Conservation (phyloP, 2,888 invertebrate genomes). For the Mythimna impura region DNA sequence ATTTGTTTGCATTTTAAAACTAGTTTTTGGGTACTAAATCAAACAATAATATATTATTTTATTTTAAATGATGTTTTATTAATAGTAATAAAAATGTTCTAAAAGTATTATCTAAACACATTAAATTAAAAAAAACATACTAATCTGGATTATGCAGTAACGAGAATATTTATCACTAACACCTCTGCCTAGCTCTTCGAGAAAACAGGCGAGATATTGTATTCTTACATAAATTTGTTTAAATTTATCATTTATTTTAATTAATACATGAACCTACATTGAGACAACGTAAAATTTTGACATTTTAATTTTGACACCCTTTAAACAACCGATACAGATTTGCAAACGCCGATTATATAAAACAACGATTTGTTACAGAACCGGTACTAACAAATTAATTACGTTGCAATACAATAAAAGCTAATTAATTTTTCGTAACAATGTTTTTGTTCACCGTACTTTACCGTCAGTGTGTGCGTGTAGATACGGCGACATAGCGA, state of each 20-base stretch:
- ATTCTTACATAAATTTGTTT: not conserved
- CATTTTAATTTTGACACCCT: slow-evolving; percentile 42
- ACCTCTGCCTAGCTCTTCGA: not conserved
- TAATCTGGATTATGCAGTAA: slow-evolving; percentile 6
- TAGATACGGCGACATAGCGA: slow-evolving; percentile 47
- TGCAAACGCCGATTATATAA: slow-evolving; percentile 59
- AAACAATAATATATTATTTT: slow-evolving; percentile 9
- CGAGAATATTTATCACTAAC: not conserved
- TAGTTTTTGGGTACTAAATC: not conserved
- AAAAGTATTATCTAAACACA: not conserved
- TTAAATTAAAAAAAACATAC: not conserved
- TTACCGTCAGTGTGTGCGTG: slow-evolving; percentile 62
- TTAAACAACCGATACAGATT: slow-evolving; percentile 41
- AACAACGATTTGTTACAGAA: slow-evolving; percentile 58
- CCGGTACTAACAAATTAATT: slow-evolving; percentile 56
- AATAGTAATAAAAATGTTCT: not conserved
- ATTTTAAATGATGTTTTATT: not conserved
- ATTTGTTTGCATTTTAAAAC: not conserved
- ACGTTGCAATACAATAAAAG: slow-evolving; percentile 55
- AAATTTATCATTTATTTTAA: not conserved
- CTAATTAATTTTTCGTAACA: slow-evolving; percentile 59
- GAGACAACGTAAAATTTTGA: slow-evolving; percentile 32
- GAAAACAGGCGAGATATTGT: not conserved
- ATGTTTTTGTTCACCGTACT: slow-evolving; percentile 70
- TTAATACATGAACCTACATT: not conserved